Evolutionary conservation across 2,113 vertebrate genomes (phyloP), one percentile per base, ranked within the genome.

Genomic region (Cisticola juncidis): DNA sequence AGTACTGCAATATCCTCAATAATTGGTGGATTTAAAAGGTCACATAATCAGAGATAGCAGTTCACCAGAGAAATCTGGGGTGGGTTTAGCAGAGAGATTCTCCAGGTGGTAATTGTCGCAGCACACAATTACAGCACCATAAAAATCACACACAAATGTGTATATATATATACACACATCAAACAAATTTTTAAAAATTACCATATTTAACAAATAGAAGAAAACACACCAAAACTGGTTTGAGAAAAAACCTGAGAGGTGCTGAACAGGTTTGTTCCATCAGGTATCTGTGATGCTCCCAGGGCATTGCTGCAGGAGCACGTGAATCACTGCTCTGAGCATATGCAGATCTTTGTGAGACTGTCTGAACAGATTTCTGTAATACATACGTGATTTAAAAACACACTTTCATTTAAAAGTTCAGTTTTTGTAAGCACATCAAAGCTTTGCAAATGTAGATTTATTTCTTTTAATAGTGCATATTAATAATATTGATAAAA

Each of bases 401-500:
- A 82, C 71, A 90, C 28, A 88, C 56, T 95, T 97, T 38, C 79
- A 62, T 54, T 94, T 95, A 86, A 45, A 71, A 79, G 54, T 90
- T 96, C 64, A 1, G 51, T 70, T 95, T 76, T 95, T 93, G 42
- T 87, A 94, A 95, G 91, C 68, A 95, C 94, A 94, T 80, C 82
- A 97, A 97, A 95, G 57, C 62, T 90, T 93, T 81, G 71, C 71
- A 97, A 96, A 95, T 97, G 86, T 58, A 96, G 56, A 81, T 93
- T 88, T 86, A 69, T 72, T 94, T 71, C 65, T 91, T 94, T 91
- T 94, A 96, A 72, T 91, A 87, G 84, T 45, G 68, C 64, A 85
- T 95, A 95, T 57, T 95, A 97, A 94, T 84, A 90, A 44, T 90
- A 97, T 95, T 94, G 84, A 92, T 94, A 95, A 94, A 93, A 91